Conservation (phyloP, 2,888 invertebrate species). For the Venusia cambrica region DNA sequence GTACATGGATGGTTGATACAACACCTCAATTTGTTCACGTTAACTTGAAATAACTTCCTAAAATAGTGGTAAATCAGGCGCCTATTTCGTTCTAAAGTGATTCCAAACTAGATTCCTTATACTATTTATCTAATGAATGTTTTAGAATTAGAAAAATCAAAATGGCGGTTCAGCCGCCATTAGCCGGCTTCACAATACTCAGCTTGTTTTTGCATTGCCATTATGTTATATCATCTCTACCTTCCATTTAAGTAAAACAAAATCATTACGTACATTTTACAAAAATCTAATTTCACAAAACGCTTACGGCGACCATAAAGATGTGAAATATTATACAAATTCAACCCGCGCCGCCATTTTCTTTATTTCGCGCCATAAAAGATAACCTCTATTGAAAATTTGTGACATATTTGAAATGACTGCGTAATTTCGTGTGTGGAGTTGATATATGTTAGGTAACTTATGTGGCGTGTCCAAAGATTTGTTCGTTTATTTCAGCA, state of each 20-base stretch:
- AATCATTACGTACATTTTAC: constrained; percentile 10
- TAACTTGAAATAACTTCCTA: too few relatives aligned
- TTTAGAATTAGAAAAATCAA: too few relatives aligned
- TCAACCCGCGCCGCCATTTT: constrained; percentile 29
- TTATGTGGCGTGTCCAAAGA: constrained; percentile 10
- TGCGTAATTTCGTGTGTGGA: constrained; percentile 21
- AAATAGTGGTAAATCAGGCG: too few relatives aligned
- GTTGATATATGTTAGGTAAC: constrained; percentile 18
- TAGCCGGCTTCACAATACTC: too few relatives aligned
- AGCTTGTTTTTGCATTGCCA: too few relatives aligned
- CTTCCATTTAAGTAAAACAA: constrained; percentile 6
- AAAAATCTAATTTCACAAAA: constrained; percentile 25
- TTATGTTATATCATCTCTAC: constrained; percentile 1
- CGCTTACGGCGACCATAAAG: constrained; percentile 28
- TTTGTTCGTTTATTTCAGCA: constrained; percentile 13
- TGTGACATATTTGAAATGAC: constrained; percentile 31
- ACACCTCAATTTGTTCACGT: too few relatives aligned
- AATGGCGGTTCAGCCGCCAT: too few relatives aligned
- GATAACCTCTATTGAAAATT: constrained; percentile 34
- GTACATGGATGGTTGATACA: too few relatives aligned
- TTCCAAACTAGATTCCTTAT: too few relatives aligned
- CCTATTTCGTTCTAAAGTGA: too few relatives aligned
- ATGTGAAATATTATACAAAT: constrained; percentile 29
- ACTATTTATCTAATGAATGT: too few relatives aligned
- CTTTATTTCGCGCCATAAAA: constrained; percentile 34